Conservation (phyloP, 30 jellyfish, hydroid and myxozoan species). For the Aurelia sp. region DNA sequence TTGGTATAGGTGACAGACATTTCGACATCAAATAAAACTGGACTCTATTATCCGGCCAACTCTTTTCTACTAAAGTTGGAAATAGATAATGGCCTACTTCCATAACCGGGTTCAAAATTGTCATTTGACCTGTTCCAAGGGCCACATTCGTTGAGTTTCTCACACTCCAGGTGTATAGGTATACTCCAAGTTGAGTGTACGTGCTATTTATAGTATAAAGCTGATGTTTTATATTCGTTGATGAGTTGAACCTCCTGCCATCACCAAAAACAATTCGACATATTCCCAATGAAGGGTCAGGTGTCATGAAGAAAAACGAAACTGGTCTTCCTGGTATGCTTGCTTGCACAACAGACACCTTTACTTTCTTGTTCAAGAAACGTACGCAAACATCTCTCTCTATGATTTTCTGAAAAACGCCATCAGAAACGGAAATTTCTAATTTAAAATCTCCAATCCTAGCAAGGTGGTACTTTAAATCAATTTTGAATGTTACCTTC, state of each 20-base stretch:
- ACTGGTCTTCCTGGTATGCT: neutral
- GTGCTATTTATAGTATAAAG: neutral
- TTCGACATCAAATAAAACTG: neutral
- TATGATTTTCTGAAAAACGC: neutral
- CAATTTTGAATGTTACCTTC: constrained; percentile 13
- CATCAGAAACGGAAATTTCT: constrained; percentile 1
- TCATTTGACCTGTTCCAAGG: neutral
- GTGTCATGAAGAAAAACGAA: neutral
- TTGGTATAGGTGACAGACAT: constrained; percentile 1
- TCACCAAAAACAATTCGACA: neutral
- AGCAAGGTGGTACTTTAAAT: neutral
- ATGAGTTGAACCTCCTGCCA: neutral
- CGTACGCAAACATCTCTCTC: neutral
- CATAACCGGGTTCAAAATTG: neutral
- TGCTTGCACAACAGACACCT: neutral
- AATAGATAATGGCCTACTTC: neutral
- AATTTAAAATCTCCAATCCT: neutral
- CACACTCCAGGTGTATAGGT: constrained; percentile 1
- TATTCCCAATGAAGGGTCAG: neutral
- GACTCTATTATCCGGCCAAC: constrained; percentile 10
- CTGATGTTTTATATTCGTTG: neutral
- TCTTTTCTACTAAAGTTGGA: neutral
- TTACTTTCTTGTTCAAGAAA: neutral
- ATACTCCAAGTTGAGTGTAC: neutral
- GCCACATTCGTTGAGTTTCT: neutral